These are phyloP conservation scores for Oxyruncus cristatus DNA, from an alignment of 2,113 vertebrate genomes.

Conservation along the genomic window DNA sequence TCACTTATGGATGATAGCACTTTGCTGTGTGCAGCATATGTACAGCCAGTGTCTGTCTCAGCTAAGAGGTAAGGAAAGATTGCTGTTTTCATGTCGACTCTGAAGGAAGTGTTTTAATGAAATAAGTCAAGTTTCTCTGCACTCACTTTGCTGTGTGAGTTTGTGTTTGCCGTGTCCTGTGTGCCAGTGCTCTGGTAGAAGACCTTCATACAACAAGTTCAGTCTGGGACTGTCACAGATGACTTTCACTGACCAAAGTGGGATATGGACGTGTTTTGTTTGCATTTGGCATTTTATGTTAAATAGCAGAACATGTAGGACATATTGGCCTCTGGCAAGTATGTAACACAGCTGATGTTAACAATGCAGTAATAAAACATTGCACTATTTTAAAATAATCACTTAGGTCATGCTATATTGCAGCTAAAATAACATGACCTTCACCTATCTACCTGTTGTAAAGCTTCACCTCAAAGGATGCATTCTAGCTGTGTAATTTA, in stretches of 20 bases:
- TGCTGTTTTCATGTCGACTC: neutral
- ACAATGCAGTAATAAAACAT: neutral
- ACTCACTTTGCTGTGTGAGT: neutral
- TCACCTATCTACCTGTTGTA: neutral
- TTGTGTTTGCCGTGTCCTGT: neutral
- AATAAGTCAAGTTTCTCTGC: neutral
- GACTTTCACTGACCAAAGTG: neutral
- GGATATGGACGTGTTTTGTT: neutral
- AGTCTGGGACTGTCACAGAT: neutral
- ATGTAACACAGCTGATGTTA: neutral
- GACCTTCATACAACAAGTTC: neutral
- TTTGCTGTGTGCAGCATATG: neutral
- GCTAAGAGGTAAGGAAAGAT: neutral
- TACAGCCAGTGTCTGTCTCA: neutral
- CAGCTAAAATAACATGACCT: neutral
- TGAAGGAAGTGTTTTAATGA: neutral
- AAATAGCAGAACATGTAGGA: neutral
- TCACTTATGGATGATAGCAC: neutral
- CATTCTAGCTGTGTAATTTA: neutral
- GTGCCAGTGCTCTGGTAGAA: neutral
- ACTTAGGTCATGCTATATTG: neutral
- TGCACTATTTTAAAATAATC: neutral
- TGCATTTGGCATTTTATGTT: neutral
- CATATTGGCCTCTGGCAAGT: neutral
- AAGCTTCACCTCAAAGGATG: constrained; percentile 18